These are phyloP conservation scores for Coracopsis vasa DNA, from an alignment of 2,113 vertebrate species.

Conservation along the genomic window DNA sequence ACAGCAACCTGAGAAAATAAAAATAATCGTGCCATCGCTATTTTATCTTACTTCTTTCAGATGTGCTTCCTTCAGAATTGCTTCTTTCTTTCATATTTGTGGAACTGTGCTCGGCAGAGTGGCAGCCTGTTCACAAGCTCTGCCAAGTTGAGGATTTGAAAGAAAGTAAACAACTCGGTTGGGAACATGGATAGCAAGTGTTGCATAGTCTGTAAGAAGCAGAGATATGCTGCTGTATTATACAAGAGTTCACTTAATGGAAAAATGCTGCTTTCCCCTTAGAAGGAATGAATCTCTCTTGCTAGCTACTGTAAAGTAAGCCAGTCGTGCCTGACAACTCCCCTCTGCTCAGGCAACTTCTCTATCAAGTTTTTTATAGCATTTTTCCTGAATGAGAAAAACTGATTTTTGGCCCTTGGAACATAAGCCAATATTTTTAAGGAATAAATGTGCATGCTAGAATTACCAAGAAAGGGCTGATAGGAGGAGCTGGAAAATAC, in stretches of 20 bases:
- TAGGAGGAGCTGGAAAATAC: not conserved
- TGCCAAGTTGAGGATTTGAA: constrained; percentile 50
- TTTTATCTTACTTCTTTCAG: constrained; percentile 58
- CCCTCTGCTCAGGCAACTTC: not conserved
- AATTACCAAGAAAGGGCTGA: not conserved
- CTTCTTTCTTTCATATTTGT: constrained; percentile 46
- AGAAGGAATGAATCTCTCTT: not conserved
- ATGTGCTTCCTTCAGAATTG: constrained; percentile 51
- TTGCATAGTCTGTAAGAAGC: not conserved
- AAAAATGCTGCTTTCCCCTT: constrained; percentile 35
- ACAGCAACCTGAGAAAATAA: constrained; percentile 57
- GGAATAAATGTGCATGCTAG: not conserved
- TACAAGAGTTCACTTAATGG: constrained; percentile 44
- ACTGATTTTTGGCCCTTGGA: not conserved
- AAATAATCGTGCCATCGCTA: constrained; percentile 54
- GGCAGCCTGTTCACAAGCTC: constrained; percentile 40
- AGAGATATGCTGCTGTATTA: constrained; percentile 45
- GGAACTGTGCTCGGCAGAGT: constrained; percentile 9
- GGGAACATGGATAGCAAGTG: constrained; percentile 3
- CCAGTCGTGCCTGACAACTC: not conserved
- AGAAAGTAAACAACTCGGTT: constrained; percentile 47
- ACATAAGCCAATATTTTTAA: not conserved
- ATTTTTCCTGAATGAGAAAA: not conserved
- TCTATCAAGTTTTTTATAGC: not conserved
- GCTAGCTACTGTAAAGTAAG: not conserved